Base-by-base conservation (phyloP, 2,888 invertebrate species). In the Conomelus anceps region DNA sequence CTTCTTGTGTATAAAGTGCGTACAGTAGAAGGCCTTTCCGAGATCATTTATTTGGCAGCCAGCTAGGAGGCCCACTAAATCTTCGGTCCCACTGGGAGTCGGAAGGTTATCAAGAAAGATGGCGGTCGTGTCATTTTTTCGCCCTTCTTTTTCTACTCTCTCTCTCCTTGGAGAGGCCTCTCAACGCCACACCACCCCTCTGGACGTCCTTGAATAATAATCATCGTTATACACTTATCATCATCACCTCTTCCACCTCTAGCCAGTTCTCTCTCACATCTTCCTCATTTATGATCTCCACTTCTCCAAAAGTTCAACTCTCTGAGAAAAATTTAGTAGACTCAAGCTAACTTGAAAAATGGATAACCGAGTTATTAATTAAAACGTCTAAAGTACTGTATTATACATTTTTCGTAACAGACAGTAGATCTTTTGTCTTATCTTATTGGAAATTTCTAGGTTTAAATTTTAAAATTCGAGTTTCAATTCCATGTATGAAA, bases 81-180 rank as follows among this genome's bases (percentile, higher is more conserved):
- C 89, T 88, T 85, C 85, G 85, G 85, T 89, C 89, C 84, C 89
- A 17, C 34, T 22, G 86, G 89, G 88, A 20, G n/a, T 13, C 20
- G n/a, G 63, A 23, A 87, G 29, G 87, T 85, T 89, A 89, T 89
- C 89, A 89, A 89, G 84, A 89, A 89, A 89, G 88, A 89, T 89
- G 89, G 89, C 89, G 85, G 63, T 0, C 63, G 63, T 63, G 63
- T 63, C 63, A 63, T 63, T 63, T 63, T 63, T 63, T 63, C 63
- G 63, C 63, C n/a, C 63, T 63, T n/a, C n/a, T 63, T 63, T 63
- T 63, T 63, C n/a, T n/a, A 63, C 20, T 63, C 63, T 63, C 63
- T 63, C n/a, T 63, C 63, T 63, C 63, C 4, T n/a, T 63, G 20
- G 1, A 34, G 17, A 34, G 34, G 11, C 17, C 34, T 34, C 34